Evolutionary conservation across 2,888 invertebrate genomes (phyloP), one percentile per base, ranked within the genome.

Genomic region (Drepanosiphum platanoidis): DNA sequence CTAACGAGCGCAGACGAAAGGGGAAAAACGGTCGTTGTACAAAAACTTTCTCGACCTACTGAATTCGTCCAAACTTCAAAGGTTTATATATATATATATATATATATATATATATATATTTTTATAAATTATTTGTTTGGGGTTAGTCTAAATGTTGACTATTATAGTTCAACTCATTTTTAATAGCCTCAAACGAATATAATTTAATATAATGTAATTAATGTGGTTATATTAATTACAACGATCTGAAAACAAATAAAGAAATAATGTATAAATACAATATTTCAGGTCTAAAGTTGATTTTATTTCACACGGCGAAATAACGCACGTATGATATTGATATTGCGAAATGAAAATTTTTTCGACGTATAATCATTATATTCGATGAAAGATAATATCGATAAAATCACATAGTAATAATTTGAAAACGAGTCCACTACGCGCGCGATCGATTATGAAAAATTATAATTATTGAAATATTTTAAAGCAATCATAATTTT

Each of bases 1-100:
- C 84, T 68, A 77, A 84, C 84, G 77, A 84, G 84, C 36, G 34
- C 30, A 77, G 58, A 68, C 58, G 68, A 68, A 77, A 77, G 58
- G 39, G 68, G 77, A 52, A 58, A 42, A 77, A 77, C 39, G 58
- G 30, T 66, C 77, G 77, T 77, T 68, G 46, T 39, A 52, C 52
- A 32, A 68, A 84, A 75, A 84, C 77, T 77, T 84, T 84, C 22
- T 66, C 66, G 52, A 75, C 66, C 52, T 66, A 52, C 83, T 39
- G 75, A 77, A 68, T 84, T 70, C 39, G 68, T 39, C n/a, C n/a
- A 18, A 39, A 84, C 68, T 68, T 84, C 58, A 68, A 77, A 68
- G 68, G 77, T 58, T 75, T 82, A 72, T 74, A 64, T 72, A 42
- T 74, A 27, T 27, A 9, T 52, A n/a, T n/a, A n/a, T n/a, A n/a